Percentiles rank a stretch among this genome's conserved stretches.
phyloP scores from a whole-genome alignment of 1,140 invertebrate genomes.

The Dufourea novaeangliae region DNA sequence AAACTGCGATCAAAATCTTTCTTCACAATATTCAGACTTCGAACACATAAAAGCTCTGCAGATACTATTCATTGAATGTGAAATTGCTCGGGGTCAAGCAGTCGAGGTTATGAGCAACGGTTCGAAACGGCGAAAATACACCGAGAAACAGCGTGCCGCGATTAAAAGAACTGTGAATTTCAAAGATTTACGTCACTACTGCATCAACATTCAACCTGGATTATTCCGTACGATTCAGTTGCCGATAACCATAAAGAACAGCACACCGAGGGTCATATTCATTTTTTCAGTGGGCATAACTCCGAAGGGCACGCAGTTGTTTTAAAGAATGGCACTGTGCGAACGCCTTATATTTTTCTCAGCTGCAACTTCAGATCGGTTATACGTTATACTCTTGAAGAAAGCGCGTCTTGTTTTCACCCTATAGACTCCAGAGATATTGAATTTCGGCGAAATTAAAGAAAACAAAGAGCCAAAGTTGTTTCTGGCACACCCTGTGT shows the following conservation, averaged over 20 bases:
- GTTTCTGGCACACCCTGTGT: constrained; percentile 67
- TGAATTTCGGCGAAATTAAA: constrained; percentile 68
- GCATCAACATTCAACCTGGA: neutral
- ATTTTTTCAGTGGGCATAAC: neutral
- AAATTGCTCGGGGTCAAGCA: too few species aligned
- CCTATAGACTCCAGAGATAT: constrained; percentile 57
- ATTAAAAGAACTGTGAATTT: neutral
- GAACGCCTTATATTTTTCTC: neutral
- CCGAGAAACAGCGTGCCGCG: too few species aligned
- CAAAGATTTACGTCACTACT: neutral
- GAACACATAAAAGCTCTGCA: too few species aligned
- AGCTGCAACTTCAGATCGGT: constrained; percentile 48
- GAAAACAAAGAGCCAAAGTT: constrained; percentile 66
- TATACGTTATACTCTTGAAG: constrained; percentile 41
- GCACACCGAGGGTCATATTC: neutral
- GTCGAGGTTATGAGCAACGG: too few species aligned
- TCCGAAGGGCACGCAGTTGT: neutral
- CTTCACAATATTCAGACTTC: too few species aligned
- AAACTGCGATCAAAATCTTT: too few species aligned
- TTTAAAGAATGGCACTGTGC: neutral
- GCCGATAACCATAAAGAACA: neutral
- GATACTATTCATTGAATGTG: too few species aligned
- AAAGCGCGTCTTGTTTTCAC: constrained; percentile 57
- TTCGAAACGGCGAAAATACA: too few species aligned
- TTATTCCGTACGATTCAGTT: neutral